phyloP scores from a whole-genome alignment of 2,888 invertebrate genomes.

The Tachina fera region DNA sequence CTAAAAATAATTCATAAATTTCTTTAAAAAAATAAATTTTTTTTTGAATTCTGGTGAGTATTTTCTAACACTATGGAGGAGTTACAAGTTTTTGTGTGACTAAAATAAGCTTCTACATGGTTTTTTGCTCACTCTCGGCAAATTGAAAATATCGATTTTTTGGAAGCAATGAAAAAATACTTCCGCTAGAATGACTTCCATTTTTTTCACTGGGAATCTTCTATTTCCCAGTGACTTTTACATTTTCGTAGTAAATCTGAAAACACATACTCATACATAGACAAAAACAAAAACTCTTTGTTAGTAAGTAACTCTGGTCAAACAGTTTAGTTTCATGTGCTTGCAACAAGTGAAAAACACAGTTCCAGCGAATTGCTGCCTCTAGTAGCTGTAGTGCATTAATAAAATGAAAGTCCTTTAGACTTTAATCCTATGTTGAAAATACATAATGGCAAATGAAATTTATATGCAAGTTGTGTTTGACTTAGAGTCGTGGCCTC shows the following conservation, averaged over 20 bases:
- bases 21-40: too few species aligned
- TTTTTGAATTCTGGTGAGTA: too few species aligned
- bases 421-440: conserved; percentile 74
- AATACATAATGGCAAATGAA: conserved; percentile 74
- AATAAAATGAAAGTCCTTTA: conserved; percentile 69
- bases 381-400: neutral
- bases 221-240: conserved; percentile 14
- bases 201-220: too few species aligned
- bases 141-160: too few species aligned
- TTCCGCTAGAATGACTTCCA: too few species aligned
- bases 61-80: too few species aligned
- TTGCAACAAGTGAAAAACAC: neutral
- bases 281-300: neutral
- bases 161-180: too few species aligned
- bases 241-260: neutral
- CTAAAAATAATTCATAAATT: too few species aligned
- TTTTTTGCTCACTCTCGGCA: too few species aligned
- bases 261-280: neutral
- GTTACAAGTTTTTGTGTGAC: too few species aligned
- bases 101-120: too few species aligned
- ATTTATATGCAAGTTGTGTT: conserved; percentile 78
- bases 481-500: conserved; percentile 67
- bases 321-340: conserved; percentile 11
- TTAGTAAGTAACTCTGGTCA: conserved; percentile 16
- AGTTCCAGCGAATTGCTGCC: neutral